Evolutionary conservation across 2,797 vertebrate genomes (phyloP), one percentile per base, ranked within the genome.

Genomic region (Centropyge bicolor): DNA sequence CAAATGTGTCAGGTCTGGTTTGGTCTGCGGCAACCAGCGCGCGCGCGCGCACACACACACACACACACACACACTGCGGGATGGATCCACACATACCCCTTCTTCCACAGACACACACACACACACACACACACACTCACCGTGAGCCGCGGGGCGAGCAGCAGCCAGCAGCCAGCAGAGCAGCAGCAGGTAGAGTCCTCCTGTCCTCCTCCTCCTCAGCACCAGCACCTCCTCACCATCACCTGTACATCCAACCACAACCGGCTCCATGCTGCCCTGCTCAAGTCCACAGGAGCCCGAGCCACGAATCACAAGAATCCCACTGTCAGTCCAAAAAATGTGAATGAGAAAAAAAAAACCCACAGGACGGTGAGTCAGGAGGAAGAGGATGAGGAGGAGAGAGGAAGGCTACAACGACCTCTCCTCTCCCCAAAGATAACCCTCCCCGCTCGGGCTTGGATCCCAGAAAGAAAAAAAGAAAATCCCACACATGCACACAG

Each of bases 91-190:
- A 16, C 57, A 24, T 13, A 45, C 60, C 27, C 59, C 27, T 31
- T 9, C 56, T 49, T 68, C 17, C 66, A 27, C 49, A 59, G 72
- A 35, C 75, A 24, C 56, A 38, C 41, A 19, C 74, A 51, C 63
- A 45, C 12, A 36, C 69, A 24, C 57, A 45, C 43, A 46, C 64
- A 67, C 40, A 13, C 41, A 77, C 91, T 92, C 74, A 93, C 92
- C 90, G 70, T 76, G 86, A 59, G 73, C 88, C 49, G 66, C 20
- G 73, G 46, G 35, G 61, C 27, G 75, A 51, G 83, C 87, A 51
- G 83, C 87, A 72, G 80, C 78, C 82, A 92, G 80, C 56, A 91
- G 72, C 71, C 88, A 83, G 87, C 84, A 90, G 87, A 93, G 81
- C 89, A 91, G 82, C 85, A 90, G 89, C 90, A 91, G 87, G 89